phyloP scores from a whole-genome alignment of 2,888 invertebrate species.

The Ypsolopha scabrella region DNA sequence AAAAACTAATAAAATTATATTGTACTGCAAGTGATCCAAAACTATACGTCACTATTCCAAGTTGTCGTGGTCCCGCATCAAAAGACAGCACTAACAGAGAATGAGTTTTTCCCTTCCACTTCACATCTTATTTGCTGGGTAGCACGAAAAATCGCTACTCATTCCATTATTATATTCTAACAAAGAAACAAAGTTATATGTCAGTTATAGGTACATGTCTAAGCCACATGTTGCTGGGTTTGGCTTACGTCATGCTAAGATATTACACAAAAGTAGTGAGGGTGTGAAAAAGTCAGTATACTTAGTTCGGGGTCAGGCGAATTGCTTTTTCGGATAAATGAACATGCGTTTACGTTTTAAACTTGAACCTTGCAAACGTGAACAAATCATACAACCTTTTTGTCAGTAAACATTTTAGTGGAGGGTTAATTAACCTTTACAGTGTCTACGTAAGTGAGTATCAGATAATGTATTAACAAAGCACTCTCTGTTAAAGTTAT shows the following conservation, averaged over 20 bases:
- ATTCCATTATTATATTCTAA: conserved; percentile 57
- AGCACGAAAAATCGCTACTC: conserved; percentile 41
- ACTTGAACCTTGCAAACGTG: too few species aligned
- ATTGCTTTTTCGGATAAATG: not conserved
- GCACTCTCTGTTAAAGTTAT: too few species aligned
- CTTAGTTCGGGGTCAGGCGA: not conserved
- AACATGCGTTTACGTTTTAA: too few species aligned
- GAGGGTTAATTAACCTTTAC: too few species aligned
- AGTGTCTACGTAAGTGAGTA: too few species aligned
- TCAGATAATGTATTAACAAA: too few species aligned
- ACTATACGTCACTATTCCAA: too few species aligned
- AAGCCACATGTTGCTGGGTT: conserved; percentile 41
- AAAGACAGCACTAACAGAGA: conserved; percentile 10
- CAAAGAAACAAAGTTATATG: conserved; percentile 34
- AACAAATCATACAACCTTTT: too few species aligned
- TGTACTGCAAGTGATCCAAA: too few species aligned
- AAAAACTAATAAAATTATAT: too few species aligned
- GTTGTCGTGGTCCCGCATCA: too few species aligned
- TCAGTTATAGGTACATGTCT: conserved; percentile 4
- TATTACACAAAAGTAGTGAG: conserved; percentile 27
- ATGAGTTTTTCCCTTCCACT: conserved; percentile 49
- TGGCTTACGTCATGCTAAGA: conserved; percentile 48
- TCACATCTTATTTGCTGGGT: conserved; percentile 46
- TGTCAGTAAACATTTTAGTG: too few species aligned
- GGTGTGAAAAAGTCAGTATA: not conserved